Evolutionary conservation across 2,797 vertebrate species (phyloP).

Genomic region (Acomys russatus): DNA sequence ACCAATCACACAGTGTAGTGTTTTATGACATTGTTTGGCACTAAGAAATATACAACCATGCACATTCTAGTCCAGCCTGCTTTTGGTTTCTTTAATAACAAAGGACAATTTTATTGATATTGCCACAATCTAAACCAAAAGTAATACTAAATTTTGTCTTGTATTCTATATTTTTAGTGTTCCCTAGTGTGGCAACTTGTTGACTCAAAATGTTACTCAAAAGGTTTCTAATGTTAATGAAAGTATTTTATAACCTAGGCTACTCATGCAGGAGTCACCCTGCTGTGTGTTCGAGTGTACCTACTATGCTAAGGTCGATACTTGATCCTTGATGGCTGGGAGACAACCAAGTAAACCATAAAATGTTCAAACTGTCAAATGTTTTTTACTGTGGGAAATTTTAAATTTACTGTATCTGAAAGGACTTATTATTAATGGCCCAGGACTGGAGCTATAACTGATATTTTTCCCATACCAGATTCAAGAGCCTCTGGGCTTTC

Average conservation of each 20-base stretch:
- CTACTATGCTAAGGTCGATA: neutral
- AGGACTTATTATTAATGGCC: too few species aligned
- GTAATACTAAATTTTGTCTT: neutral
- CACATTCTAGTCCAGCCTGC: neutral
- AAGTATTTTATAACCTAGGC: neutral
- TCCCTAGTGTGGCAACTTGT: neutral
- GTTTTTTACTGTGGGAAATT: neutral
- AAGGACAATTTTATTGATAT: neutral
- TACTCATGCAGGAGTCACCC: neutral
- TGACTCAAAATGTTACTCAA: neutral
- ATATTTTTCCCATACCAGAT: neutral
- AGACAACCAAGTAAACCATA: neutral
- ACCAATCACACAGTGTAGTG: neutral
- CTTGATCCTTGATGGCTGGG: too few species aligned
- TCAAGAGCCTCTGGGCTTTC: fast-evolving
- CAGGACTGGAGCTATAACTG: too few species aligned
- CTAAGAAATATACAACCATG: too few species aligned
- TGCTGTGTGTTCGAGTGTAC: neutral
- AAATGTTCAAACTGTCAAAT: neutral
- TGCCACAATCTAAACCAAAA: neutral
- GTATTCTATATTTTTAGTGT: neutral
- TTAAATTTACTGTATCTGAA: neutral
- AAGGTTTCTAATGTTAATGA: neutral
- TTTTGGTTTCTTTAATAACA: neutral
- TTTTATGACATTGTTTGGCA: neutral